Conservation (phyloP, 2,888 invertebrate species). For the Fragum fragum region DNA sequence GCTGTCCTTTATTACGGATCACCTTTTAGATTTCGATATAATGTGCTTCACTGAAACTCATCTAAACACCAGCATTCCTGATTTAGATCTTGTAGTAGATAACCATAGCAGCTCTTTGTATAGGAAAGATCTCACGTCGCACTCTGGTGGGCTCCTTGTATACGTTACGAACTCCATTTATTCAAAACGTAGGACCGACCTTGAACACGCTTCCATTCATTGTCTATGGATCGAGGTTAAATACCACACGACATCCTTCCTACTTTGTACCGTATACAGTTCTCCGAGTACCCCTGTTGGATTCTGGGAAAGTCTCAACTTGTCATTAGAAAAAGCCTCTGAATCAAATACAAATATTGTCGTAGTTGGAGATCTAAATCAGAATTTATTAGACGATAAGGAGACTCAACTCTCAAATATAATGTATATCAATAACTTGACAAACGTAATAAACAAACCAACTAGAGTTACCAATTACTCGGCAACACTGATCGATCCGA, state of each 20-base stretch:
- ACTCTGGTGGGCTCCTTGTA: slow-evolving; percentile 20
- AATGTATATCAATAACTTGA: neutral
- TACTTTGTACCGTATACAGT: neutral
- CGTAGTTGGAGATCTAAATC: slow-evolving; percentile 11
- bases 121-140: neutral
- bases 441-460: slow-evolving; percentile 9
- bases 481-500: slow-evolving; percentile 23
- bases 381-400: neutral
- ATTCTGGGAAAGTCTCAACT: slow-evolving; percentile 6
- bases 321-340: neutral
- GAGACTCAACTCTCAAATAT: neutral
- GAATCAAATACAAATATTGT: neutral
- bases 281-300: neutral
- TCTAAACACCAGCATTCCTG: neutral
- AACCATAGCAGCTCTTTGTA: neutral
- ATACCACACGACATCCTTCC: neutral
- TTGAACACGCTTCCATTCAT: slow-evolving; percentile 3
- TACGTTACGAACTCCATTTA: neutral
- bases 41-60: slow-evolving; percentile 22
- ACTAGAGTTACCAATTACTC: neutral
- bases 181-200: neutral
- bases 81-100: neutral
- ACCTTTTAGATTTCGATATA: slow-evolving; percentile 22
- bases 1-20: neutral
- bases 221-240: slow-evolving; percentile 19